phyloP scores from a whole-genome alignment of 2,797 vertebrate species.

The Mallotus villosus region DNA sequence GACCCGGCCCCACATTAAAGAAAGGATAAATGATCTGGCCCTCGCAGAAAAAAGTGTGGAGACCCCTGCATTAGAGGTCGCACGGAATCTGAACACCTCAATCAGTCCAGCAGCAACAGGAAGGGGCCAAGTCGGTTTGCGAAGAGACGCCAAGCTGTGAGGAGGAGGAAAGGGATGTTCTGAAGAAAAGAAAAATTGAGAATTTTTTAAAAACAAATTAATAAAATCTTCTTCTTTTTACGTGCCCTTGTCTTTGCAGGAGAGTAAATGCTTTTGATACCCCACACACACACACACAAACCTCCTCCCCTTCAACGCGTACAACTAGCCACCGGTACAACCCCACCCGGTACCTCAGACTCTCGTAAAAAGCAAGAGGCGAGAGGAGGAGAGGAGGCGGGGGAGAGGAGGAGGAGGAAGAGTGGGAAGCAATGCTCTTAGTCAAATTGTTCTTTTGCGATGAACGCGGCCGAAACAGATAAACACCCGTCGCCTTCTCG shows the following conservation, averaged over 20 bases:
- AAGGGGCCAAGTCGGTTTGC: conserved; percentile 1
- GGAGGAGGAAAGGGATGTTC: neutral
- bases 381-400: neutral
- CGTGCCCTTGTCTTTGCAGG: neutral
- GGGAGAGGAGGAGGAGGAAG: neutral
- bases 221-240: neutral
- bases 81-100: neutral
- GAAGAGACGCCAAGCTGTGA: neutral
- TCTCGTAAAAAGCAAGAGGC: conserved; percentile 6
- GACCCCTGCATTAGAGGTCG: neutral
- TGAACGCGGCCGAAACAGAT: conserved; percentile 5
- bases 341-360: neutral
- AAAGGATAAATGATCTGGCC: too few species aligned
- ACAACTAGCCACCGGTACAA: neutral
- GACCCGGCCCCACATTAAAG: too few species aligned
- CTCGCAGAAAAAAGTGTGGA: too few species aligned
- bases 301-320: neutral
- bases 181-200: neutral
- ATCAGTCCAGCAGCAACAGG: neutral
- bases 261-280: conserved; percentile 3
- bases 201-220: too few species aligned
- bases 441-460: conserved; percentile 17
- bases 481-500: neutral
- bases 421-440: conserved; percentile 13
- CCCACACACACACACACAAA: neutral